Conservation (phyloP, 1,140 invertebrate species). For the Nylanderia fulva region DNA sequence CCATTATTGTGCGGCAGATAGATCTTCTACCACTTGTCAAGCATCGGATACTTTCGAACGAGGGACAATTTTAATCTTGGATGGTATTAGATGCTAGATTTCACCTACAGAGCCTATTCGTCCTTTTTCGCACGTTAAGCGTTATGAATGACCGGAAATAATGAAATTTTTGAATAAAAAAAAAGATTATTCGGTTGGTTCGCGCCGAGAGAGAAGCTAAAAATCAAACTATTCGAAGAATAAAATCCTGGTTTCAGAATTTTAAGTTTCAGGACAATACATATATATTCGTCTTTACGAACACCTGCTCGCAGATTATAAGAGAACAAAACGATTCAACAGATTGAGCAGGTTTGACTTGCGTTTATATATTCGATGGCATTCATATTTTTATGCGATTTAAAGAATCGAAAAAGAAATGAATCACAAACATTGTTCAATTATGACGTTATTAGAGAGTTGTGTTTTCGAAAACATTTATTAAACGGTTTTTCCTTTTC, state of each 20-base stretch:
- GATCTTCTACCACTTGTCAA: constrained; percentile 23
- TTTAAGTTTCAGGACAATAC: background rate
- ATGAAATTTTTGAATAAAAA: background rate
- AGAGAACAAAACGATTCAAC: constrained; percentile 38
- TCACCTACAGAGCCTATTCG: background rate
- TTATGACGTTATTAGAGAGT: constrained; percentile 71
- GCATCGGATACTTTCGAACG: constrained; percentile 6
- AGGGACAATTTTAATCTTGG: constrained; percentile 10
- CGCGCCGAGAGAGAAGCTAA: background rate
- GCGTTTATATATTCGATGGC: constrained; percentile 3
- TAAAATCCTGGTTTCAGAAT: background rate
- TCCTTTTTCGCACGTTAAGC: background rate
- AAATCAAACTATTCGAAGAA: constrained; percentile 2
- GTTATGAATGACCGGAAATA: background rate
- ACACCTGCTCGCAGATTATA: constrained; percentile 41
- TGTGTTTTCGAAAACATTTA: constrained; percentile 58
- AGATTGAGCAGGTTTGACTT: background rate
- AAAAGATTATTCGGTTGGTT: background rate
- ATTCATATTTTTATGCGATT: constrained; percentile 24
- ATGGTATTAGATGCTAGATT: constrained; percentile 10
- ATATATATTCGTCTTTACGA: constrained; percentile 7
- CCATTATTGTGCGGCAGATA: constrained; percentile 11
- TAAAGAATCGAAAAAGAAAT: constrained; percentile 57
- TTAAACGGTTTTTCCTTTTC: background rate
- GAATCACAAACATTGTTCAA: constrained; percentile 73